These are phyloP conservation scores for Apotomis betuletana DNA, from an alignment of 2,888 invertebrate species.

Conservation along the genomic window DNA sequence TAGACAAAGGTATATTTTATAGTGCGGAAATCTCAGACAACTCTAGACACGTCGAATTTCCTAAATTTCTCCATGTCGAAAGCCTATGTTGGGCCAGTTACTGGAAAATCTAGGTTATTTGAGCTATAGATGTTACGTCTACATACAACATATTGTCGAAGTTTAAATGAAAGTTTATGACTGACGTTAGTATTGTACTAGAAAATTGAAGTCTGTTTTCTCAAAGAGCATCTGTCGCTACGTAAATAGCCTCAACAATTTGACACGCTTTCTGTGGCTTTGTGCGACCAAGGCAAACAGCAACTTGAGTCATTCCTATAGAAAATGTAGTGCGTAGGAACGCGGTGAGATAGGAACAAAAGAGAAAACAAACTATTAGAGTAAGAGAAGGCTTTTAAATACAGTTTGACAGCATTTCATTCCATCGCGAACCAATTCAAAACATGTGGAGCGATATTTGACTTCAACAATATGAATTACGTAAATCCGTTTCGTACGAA, in stretches of 20 bases:
- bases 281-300: constrained; percentile 25
- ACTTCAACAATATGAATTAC: too few relatives aligned
- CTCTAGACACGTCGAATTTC: too few relatives aligned
- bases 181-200: constrained; percentile 20
- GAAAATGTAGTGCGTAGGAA: constrained; percentile 9
- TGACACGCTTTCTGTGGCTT: constrained; percentile 28
- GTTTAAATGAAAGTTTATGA: constrained; percentile 14
- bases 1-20: too few relatives aligned
- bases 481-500: too few relatives aligned
- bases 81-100: too few relatives aligned
- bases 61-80: too few relatives aligned
- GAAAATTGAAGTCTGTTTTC: constrained; percentile 13
- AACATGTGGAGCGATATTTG: too few relatives aligned
- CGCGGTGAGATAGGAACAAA: constrained; percentile 17
- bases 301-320: constrained; percentile 10
- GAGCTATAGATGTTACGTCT: neutral
- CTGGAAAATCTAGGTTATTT: too few relatives aligned
- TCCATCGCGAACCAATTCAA: too few relatives aligned
- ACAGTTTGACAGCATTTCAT: neutral
- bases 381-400: constrained; percentile 20
- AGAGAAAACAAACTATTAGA: constrained; percentile 15
- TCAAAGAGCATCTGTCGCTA: neutral
- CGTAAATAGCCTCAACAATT: constrained; percentile 14
- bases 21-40: too few relatives aligned
- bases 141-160: neutral